These are phyloP conservation scores for Zosterops lateralis DNA, from an alignment of 2,113 vertebrate species.

Conservation along the genomic window DNA sequence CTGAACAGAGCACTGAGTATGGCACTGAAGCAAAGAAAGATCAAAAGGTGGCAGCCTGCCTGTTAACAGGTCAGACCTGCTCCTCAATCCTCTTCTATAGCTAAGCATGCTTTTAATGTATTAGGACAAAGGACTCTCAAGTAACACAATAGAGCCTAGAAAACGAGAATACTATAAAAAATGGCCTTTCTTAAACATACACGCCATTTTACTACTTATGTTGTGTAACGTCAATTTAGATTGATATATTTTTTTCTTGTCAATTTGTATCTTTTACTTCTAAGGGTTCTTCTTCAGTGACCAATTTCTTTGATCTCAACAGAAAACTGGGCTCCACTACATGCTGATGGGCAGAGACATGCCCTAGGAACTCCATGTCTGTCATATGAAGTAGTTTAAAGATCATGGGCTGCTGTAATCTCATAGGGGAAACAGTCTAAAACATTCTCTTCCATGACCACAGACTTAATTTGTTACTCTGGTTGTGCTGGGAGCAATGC, in stretches of 20 bases:
- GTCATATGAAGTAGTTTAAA: neutral
- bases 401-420: neutral
- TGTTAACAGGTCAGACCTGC: neutral
- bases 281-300: neutral
- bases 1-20: neutral
- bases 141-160: neutral
- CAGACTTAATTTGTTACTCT: neutral
- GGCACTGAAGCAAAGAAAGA: neutral
- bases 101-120: neutral
- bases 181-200: neutral
- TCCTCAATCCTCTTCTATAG: neutral
- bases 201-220: neutral
- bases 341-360: neutral
- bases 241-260: neutral
- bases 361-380: neutral
- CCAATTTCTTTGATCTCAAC: neutral
- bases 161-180: neutral
- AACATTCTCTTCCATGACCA: neutral
- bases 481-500: neutral
- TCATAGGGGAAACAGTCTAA: neutral
- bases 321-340: neutral
- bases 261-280: neutral
- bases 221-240: neutral
- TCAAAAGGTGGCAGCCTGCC: neutral
- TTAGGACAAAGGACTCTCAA: neutral